A percentile compares a stretch with the other conserved stretches of the same genome.
These are phyloP conservation scores for Aratinga solstitialis DNA, from an alignment of 2,797 vertebrate species.

Conservation along the genomic window DNA sequence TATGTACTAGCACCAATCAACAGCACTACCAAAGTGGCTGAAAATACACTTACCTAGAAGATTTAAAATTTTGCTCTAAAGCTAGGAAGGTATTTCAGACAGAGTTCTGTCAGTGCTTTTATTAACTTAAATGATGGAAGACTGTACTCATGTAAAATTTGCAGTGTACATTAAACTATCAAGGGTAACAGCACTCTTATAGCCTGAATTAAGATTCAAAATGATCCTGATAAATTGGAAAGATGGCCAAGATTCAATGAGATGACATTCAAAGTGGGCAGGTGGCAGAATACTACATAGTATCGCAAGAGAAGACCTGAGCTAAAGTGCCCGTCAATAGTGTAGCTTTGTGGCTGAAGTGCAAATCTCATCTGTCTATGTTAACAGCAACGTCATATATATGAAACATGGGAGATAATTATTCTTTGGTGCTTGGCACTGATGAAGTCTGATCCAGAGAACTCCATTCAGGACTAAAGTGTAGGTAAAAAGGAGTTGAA, in stretches of 20 bases:
- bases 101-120: background rate
- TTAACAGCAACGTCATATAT: background rate
- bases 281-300: background rate
- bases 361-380: background rate
- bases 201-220: background rate
- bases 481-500: background rate
- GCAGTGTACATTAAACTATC: background rate
- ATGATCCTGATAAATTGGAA: background rate
- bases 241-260: background rate
- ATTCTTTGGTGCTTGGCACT: background rate
- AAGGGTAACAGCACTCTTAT: background rate
- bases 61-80: background rate
- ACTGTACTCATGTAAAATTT: background rate
- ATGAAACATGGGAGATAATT: background rate
- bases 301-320: background rate
- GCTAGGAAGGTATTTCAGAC: background rate
- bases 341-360: background rate
- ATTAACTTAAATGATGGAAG: slow-evolving; percentile 35
- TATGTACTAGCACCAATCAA: background rate
- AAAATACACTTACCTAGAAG: background rate
- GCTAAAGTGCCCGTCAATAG: background rate
- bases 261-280: background rate
- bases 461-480: background rate
- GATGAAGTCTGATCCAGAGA: background rate
- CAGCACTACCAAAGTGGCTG: background rate